Base-by-base conservation (phyloP, 1,140 invertebrate species). In the Brachionus koreanus region DNA sequence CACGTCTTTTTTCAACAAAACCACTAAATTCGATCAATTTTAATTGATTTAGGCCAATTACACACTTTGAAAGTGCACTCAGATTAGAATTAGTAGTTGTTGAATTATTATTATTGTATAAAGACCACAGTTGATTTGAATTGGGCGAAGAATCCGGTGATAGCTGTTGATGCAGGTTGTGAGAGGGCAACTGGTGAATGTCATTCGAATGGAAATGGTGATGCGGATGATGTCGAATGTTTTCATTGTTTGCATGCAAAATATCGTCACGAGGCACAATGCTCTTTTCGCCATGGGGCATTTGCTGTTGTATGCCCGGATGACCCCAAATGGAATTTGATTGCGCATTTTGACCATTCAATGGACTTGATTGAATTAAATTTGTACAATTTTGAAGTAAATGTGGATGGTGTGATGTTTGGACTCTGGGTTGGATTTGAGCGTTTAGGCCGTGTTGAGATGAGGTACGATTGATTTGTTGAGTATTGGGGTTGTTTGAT, bases 301-400 rank as follows among this genome's bases (percentile, higher is more conserved):
- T 69, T 42, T 69, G 65, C 10, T 46, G 37, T 37, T 79, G 76
- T 33, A 79, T 57, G 16, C 76, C 76, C 10, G 76, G 76, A 63
- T 79, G 76, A 16, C 46, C 29, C 76, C 76, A 79, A 5, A 79
- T 79, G 6, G 49, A 3, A 25, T 42, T 65, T 52, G 74, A 29
- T 52, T 61, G 46, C 29, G 43, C 16, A 77, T 77, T 77, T 39
- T 35, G 43, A 12, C 25, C 23, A 79, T 79, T 57, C 19, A 69
- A 7, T 69, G 33, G 65, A 74, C 46, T 74, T 46, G 69, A 25
- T 74, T 74, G 69, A 23, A 61, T 57, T 57, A 79, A 43, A 42
- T 79, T 79, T 52, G 74, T 79, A 79, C 76, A 79, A 25, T 79
- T 79, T 79, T 79, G 76, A 25, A 79, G 29, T 42, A 79, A n/a